Conservation (phyloP, 2,888 invertebrate genomes). For the Orchesella flavescens region DNA sequence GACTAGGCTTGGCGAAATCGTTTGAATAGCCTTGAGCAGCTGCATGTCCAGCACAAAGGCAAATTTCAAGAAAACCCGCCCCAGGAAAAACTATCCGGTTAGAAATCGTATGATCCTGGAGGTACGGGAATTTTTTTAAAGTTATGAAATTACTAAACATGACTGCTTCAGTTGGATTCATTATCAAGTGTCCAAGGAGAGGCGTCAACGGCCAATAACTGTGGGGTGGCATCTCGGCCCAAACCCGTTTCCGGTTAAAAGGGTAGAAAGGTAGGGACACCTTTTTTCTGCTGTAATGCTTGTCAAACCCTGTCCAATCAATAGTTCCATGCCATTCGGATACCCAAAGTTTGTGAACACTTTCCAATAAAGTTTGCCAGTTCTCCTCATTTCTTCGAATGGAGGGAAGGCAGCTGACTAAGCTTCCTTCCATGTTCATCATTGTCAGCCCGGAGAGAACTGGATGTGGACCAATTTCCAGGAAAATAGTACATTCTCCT, state of each 20-base stretch:
- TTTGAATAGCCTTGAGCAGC: too few species aligned
- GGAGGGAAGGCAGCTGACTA: constrained; percentile 41
- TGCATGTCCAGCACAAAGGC: too few species aligned
- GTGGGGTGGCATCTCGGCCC: too few species aligned
- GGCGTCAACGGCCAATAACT: background rate
- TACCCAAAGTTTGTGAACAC: constrained; percentile 31
- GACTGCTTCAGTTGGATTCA: too few species aligned
- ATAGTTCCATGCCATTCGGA: constrained; percentile 31
- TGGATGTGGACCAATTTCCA: constrained; percentile 63
- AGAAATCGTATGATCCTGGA: too few species aligned
- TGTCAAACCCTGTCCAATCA: constrained; percentile 27
- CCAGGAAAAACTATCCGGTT: too few species aligned
- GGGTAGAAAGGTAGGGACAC: constrained; percentile 18
- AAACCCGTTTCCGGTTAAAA: background rate
- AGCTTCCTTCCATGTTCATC: background rate
- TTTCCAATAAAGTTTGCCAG: constrained; percentile 30
- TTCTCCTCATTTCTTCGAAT: constrained; percentile 33
- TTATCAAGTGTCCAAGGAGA: too few species aligned
- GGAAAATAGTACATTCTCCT: constrained; percentile 16
- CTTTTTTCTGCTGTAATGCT: constrained; percentile 9
- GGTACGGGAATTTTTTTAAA: too few species aligned
- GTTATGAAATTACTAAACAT: too few species aligned
- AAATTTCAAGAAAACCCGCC: too few species aligned
- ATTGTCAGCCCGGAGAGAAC: constrained; percentile 37
- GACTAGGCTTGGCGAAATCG: background rate